A percentile compares a stretch with the other conserved stretches of the same genome.
Conservation (phyloP, 23 tunicate species). For the Ciona savignyi region DNA sequence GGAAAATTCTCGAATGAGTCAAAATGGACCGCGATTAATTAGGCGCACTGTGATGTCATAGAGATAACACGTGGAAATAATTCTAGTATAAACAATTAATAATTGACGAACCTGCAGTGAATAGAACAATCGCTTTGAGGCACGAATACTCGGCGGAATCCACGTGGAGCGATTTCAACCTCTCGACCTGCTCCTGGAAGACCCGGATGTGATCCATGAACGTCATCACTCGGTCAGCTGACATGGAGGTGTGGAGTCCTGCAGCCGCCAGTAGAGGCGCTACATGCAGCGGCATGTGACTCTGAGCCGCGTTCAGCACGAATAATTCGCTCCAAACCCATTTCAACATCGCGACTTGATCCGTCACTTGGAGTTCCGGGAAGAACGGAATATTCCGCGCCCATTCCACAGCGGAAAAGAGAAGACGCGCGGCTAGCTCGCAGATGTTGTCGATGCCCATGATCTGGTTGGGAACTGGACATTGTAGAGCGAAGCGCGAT, state of each 20-base stretch:
- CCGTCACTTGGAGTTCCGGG: constrained; percentile 95
- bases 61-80: neutral
- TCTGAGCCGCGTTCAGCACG: constrained; percentile 98
- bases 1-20: neutral
- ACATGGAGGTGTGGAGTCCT: constrained; percentile 71
- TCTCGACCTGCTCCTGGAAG: constrained; percentile 98
- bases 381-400: constrained; percentile 96
- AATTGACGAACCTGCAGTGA: constrained; percentile 70
- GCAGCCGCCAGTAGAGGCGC: constrained; percentile 95
- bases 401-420: constrained; percentile 99
- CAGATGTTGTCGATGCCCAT: constrained; percentile 99
- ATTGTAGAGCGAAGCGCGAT: constrained; percentile 78
- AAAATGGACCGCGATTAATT: neutral
- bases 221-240: constrained; percentile 88
- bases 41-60: neutral
- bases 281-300: constrained; percentile 98
- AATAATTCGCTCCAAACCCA: constrained; percentile 99
- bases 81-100: no score
- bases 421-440: constrained; percentile 91
- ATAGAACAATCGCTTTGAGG: constrained; percentile 96
- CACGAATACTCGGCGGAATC: constrained; percentile 99
- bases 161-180: constrained; percentile 80
- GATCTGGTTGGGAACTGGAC: constrained; percentile 86
- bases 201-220: constrained; percentile 98
- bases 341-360: constrained; percentile 97